phyloP scores from a whole-genome alignment of 1,140 invertebrate species.

The Drosophila nannoptera region DNA sequence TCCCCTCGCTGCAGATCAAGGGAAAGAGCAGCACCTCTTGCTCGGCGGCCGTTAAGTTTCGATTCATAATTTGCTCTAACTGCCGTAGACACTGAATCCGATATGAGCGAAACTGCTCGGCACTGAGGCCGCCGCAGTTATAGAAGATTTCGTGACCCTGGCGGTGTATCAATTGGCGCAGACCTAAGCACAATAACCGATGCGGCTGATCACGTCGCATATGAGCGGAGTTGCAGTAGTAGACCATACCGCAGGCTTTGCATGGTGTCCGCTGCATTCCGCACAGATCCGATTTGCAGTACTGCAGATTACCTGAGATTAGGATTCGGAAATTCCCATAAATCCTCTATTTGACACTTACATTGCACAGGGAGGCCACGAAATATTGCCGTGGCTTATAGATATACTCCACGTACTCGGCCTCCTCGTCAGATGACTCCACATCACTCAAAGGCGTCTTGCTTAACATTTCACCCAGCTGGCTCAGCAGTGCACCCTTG shows the following conservation, averaged over 20 bases:
- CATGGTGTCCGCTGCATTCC: slow-evolving; percentile 61
- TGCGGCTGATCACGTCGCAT: slow-evolving; percentile 79
- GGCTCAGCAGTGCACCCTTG: slow-evolving; percentile 51
- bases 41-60: slow-evolving; percentile 83
- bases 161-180: slow-evolving; percentile 63
- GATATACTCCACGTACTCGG: slow-evolving; percentile 76
- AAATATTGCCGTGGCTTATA: slow-evolving; percentile 75
- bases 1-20: slow-evolving; percentile 80
- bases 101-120: slow-evolving; percentile 82
- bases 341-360: slow-evolving; percentile 21
- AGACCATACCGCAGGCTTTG: slow-evolving; percentile 80
- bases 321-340: slow-evolving; percentile 2
- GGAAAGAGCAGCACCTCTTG: slow-evolving; percentile 85
- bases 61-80: slow-evolving; percentile 81
- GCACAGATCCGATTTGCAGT: slow-evolving; percentile 67
- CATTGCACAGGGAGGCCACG: slow-evolving; percentile 71
- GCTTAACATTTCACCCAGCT: slow-evolving; percentile 67
- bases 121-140: slow-evolving; percentile 80
- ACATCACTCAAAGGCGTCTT: slow-evolving; percentile 62
- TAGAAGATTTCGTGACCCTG: slow-evolving; percentile 80
- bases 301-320: slow-evolving; percentile 32
- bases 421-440: slow-evolving; percentile 70
- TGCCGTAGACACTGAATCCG: slow-evolving; percentile 82
- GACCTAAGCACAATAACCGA: slow-evolving; percentile 79
- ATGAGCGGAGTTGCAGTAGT: slow-evolving; percentile 81